Evolutionary conservation across 2,888 invertebrate species (phyloP).

Genomic region (Clepsis dumicolana): DNA sequence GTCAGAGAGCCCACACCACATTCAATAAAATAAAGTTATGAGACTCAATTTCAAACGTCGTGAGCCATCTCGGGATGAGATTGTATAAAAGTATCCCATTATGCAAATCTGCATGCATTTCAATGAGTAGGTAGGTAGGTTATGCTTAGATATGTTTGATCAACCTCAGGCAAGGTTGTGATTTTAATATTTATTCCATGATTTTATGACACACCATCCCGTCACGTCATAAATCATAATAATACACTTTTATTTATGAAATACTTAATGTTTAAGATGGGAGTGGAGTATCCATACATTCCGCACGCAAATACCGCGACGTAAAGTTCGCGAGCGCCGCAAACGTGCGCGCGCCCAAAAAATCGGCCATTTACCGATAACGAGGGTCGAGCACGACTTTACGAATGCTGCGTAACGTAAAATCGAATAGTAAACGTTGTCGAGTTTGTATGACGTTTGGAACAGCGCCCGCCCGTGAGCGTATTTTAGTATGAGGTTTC

Average conservation of each 20-base stretch:
- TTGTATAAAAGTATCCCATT: constrained; percentile 9
- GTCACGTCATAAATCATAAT: background rate
- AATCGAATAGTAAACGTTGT: too few species aligned
- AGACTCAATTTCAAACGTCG: constrained; percentile 25
- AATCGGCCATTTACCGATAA: background rate
- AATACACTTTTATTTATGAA: background rate
- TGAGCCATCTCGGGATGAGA: constrained; percentile 4
- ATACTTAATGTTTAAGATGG: background rate
- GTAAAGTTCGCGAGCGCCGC: background rate
- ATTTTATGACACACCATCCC: background rate
- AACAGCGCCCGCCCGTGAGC: too few species aligned
- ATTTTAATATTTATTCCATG: background rate
- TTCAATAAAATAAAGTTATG: constrained; percentile 21
- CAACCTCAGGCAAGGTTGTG: background rate
- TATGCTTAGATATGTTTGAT: background rate
- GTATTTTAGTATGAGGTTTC: too few species aligned
- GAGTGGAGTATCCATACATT: background rate
- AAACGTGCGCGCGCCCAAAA: background rate
- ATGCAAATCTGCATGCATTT: constrained; percentile 23
- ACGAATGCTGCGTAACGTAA: too few species aligned
- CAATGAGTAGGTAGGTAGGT: constrained; percentile 1
- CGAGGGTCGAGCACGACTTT: too few species aligned
- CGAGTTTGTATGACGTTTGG: too few species aligned
- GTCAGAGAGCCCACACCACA: background rate
- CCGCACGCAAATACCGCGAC: background rate